Base-by-base conservation (phyloP, 2,797 vertebrate genomes). In the Mastacembelus armatus region DNA sequence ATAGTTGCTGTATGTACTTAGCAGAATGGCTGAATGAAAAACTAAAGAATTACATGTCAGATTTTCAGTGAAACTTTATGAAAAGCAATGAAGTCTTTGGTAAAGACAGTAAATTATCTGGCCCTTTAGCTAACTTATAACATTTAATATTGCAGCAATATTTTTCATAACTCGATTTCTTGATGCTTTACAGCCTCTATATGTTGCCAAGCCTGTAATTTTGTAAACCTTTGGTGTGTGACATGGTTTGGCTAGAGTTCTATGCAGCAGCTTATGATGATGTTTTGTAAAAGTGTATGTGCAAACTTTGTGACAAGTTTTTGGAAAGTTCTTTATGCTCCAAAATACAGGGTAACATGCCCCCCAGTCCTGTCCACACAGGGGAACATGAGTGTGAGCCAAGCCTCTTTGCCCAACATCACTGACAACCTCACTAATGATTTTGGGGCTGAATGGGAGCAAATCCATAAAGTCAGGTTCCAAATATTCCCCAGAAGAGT, bases 381-480 rank as follows among this genome's bases (percentile, higher is more conserved):
- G 9, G 32, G 27, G 27, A 30, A 18, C 27, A 7, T n/a, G n/a
- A 18, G 26, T 18, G 4, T 30, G 48, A 40, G 40, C 11, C 29
- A 6, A 18, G 54, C 19, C 36, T 57, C 30, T 55, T 7, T 43
- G 71, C 43, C 26, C 33, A 36, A 30, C 32, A 52, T 57, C 36
- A 43, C 42, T n/a, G 49, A 44, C 32, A 43, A 39, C 33, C 45
- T 62, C 33, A 14, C 30, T 40, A 45, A 52, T 47, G 43, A 18
- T 71, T 61, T 51, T 29, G 44, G 57, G 51, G 27, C 22, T 26
- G 24, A 51, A 54, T 12, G 38, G 45, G 24, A 52, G 52, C 15
- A 57, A 65, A 48, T 36, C 40, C 24, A 27, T 57, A 22, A 49
- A 24, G 61, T 30, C 50, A 21, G 18, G 16, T 49, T 42, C 27